Conservation (phyloP, 2,888 invertebrate genomes). For the Cantharis nigra region DNA sequence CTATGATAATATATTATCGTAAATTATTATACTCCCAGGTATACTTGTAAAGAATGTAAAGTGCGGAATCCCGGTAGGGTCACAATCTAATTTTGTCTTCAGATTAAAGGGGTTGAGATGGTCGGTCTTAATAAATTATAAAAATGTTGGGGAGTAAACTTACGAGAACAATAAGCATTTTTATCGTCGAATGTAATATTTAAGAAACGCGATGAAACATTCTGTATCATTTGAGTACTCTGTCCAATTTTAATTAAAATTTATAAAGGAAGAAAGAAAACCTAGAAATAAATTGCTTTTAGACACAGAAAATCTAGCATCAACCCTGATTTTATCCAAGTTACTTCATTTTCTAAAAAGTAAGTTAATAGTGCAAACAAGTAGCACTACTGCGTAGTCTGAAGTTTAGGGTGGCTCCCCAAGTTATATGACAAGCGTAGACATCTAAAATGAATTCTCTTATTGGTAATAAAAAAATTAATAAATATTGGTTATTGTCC, state of each 20-base stretch:
- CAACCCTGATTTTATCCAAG: not conserved
- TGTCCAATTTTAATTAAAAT: not conserved
- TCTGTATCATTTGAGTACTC: not conserved
- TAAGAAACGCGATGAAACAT: not conserved
- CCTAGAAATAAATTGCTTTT: not conserved
- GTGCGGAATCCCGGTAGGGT: no score
- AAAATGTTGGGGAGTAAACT: not conserved
- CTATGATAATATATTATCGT: no score
- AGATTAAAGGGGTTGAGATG: not conserved
- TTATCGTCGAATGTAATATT: not conserved
- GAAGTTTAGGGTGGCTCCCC: not conserved
- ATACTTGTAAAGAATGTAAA: no score
- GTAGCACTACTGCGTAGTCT: not conserved
- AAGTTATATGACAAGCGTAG: not conserved
- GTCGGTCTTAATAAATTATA: not conserved
- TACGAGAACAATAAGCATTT: not conserved
- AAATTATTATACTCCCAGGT: no score
- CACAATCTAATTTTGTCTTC: no score
- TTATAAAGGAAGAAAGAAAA: not conserved
- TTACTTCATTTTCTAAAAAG: not conserved
- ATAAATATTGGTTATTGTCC: not conserved
- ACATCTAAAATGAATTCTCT: not conserved
- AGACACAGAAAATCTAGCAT: not conserved
- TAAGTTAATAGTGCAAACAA: not conserved
- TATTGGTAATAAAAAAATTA: not conserved